These are phyloP conservation scores for Pectinophora gossypiella DNA, from an alignment of 1,140 invertebrate species.

Conservation along the genomic window DNA sequence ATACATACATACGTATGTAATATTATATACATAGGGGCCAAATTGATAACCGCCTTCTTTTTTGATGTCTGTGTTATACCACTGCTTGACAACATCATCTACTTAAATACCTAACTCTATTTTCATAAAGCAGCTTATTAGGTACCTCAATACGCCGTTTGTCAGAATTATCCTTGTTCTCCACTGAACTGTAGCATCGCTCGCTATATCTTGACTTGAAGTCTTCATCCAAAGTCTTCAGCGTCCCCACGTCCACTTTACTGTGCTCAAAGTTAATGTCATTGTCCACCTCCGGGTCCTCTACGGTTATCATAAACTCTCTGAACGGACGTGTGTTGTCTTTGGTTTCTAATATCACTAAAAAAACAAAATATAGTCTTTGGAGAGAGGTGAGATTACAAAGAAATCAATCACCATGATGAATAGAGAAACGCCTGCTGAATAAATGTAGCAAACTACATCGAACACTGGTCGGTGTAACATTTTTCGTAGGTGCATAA, in stretches of 20 bases:
- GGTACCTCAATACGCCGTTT: too few relatives aligned
- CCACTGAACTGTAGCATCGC: slow-evolving; percentile 49
- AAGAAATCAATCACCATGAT: too few relatives aligned
- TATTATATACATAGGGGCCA: too few relatives aligned
- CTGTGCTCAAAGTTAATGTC: slow-evolving; percentile 29
- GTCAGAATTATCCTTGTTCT: slow-evolving; percentile 52
- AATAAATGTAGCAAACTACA: too few relatives aligned
- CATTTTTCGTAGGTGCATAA: too few relatives aligned
- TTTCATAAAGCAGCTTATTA: too few relatives aligned
- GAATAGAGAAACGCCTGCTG: background rate
- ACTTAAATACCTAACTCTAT: too few relatives aligned
- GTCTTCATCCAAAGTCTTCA: slow-evolving; percentile 49
- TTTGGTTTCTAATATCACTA: slow-evolving; percentile 39
- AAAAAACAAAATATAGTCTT: slow-evolving; percentile 12
- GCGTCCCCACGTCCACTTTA: slow-evolving; percentile 38
- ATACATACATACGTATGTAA: too few relatives aligned
- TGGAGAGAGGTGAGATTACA: background rate
- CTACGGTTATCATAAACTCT: slow-evolving; percentile 64
- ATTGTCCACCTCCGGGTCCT: slow-evolving; percentile 49
- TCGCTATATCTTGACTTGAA: slow-evolving; percentile 49
- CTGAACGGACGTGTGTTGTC: slow-evolving; percentile 37
- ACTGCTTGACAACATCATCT: too few relatives aligned
- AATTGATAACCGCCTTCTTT: too few relatives aligned
- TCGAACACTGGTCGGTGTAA: too few relatives aligned
- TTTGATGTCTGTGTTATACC: too few relatives aligned